Percentiles rank a stretch among this genome's conserved stretches.
Evolutionary conservation across 1,140 invertebrate species (phyloP).

Genomic region (Fragariocoptes setiger): DNA sequence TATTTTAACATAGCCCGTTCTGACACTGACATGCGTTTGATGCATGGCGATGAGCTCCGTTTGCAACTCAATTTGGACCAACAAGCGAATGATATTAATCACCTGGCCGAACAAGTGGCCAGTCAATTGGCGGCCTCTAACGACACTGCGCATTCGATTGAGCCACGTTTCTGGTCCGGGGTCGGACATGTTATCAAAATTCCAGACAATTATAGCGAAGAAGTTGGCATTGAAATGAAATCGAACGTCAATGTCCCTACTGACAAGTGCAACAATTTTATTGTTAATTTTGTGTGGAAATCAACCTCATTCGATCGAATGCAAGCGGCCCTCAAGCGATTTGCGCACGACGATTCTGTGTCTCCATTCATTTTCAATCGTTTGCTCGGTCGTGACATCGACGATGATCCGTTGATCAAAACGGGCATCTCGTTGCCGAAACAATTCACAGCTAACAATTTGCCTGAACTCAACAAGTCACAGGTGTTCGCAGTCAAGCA

Average conservation of each 20-base stretch:
- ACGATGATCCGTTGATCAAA: slow-evolving; percentile 41
- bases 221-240: slow-evolving; percentile 86
- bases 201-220: slow-evolving; percentile 91
- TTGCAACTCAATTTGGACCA: slow-evolving; percentile 71
- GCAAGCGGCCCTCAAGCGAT: slow-evolving; percentile 71
- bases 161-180: slow-evolving; percentile 54
- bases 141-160: background rate
- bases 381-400: slow-evolving; percentile 76
- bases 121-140: background rate
- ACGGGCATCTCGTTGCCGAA: slow-evolving; percentile 51
- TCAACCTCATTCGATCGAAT: slow-evolving; percentile 94
- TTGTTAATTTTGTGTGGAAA: slow-evolving; percentile 99
- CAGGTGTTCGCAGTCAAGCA: slow-evolving; percentile 94
- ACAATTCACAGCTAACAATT: slow-evolving; percentile 76
- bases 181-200: slow-evolving; percentile 91
- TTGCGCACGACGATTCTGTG: slow-evolving; percentile 87
- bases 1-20: slow-evolving; percentile 92
- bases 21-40: slow-evolving; percentile 61
- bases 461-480: slow-evolving; percentile 64
- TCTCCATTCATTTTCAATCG: slow-evolving; percentile 92
- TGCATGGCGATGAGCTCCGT: slow-evolving; percentile 91
- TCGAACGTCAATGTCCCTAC: slow-evolving; percentile 54
- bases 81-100: slow-evolving; percentile 25
- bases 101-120: background rate
- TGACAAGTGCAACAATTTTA: slow-evolving; percentile 75